A percentile compares a stretch with the other conserved stretches of the same genome.
phyloP scores from a whole-genome alignment of 2,113 vertebrate species.

The Chlorodrepanis virens region DNA sequence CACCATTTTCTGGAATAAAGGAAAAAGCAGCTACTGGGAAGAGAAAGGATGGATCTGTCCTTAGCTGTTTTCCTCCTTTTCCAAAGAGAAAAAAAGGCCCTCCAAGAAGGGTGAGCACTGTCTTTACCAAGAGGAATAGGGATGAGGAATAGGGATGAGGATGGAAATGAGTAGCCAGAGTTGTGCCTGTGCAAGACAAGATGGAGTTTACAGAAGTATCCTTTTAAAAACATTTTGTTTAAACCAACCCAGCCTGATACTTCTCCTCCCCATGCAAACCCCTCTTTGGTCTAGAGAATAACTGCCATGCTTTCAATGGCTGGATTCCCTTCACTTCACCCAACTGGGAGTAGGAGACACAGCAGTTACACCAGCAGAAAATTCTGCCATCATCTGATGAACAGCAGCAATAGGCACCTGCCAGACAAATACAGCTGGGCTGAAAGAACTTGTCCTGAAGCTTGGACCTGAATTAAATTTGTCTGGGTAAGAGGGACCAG shows the following conservation, averaged over 20 bases:
- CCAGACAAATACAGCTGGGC: background rate
- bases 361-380: background rate
- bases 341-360: background rate
- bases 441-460: background rate
- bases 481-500: too few relatives aligned
- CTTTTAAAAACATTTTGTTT: too few relatives aligned
- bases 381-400: background rate
- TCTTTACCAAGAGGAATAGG: background rate
- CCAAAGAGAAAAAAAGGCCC: background rate
- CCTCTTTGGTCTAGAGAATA: background rate
- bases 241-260: background rate
- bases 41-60: background rate
- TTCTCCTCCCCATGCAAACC: background rate
- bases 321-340: background rate
- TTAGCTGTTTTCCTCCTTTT: background rate
- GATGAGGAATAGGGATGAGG: background rate
- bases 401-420: too few relatives aligned
- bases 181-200: background rate
- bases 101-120: background rate
- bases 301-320: background rate
- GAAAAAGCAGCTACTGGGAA: background rate
- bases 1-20: background rate
- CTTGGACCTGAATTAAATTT: too few relatives aligned
- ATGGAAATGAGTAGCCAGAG: background rate
- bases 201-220: background rate